These are phyloP conservation scores for Eupleurogrammus muticus DNA, from an alignment of 2,797 vertebrate species.

Conservation along the genomic window DNA sequence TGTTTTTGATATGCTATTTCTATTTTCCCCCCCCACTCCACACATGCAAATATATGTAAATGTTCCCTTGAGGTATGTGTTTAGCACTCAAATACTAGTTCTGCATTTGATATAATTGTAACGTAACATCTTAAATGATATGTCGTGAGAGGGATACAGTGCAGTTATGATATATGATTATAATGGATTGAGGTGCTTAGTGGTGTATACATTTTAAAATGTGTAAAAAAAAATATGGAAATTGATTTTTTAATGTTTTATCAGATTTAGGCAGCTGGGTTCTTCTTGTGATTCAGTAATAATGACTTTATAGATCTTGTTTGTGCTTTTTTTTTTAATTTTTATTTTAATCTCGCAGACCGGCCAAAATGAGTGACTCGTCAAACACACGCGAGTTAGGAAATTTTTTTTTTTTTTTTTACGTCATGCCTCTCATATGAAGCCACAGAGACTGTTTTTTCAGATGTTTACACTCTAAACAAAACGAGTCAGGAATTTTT, in stretches of 20 bases:
- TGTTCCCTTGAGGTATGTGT: conserved; percentile 77
- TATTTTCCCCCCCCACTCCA: conserved; percentile 26
- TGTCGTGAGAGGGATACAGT: conserved; percentile 76
- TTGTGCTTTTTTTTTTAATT: conserved; percentile 51
- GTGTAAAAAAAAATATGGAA: conserved; percentile 57
- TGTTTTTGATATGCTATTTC: conserved; percentile 67
- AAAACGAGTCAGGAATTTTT: conserved; percentile 83
- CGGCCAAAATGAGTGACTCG: conserved; percentile 61
- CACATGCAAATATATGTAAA: conserved; percentile 70
- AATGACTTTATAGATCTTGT: conserved; percentile 62
- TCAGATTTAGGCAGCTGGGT: conserved; percentile 76
- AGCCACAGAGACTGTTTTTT: conserved; percentile 79
- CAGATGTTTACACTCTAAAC: conserved; percentile 84
- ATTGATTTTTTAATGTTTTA: conserved; percentile 70
- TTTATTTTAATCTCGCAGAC: conserved; percentile 23
- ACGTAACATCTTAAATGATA: conserved; percentile 73
- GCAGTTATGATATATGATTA: conserved; percentile 62
- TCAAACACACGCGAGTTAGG: conserved; percentile 17
- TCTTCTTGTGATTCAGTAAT: conserved; percentile 73
- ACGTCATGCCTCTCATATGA: conserved; percentile 69
- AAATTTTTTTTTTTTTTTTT: not conserved
- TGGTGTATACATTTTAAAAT: conserved; percentile 75
- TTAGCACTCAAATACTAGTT: conserved; percentile 81
- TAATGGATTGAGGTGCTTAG: conserved; percentile 74
- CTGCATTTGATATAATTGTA: conserved; percentile 81